A percentile compares a stretch with the other conserved stretches of the same genome.
phyloP scores from a whole-genome alignment of 2,113 vertebrate genomes.

The Scytalopus superciliaris region DNA sequence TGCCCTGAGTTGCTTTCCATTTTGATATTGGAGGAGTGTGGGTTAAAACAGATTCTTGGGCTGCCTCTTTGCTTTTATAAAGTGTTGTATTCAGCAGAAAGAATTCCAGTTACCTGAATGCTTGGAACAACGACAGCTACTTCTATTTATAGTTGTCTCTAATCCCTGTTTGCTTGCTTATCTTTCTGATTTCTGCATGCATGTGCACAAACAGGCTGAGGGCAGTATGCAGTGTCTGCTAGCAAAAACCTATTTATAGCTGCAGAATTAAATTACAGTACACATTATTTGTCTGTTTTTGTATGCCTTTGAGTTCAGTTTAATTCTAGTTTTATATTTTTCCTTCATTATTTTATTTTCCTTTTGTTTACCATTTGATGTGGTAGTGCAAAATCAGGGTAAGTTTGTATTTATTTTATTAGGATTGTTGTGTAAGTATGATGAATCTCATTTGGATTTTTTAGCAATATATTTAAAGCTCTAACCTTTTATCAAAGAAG shows the following conservation, averaged over 20 bases:
- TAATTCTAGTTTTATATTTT: slow-evolving; percentile 65
- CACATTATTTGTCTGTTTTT: not conserved
- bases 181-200: slow-evolving; percentile 16
- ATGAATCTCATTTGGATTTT: not conserved
- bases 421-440: not conserved
- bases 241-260: not conserved
- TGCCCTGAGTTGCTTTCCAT: not conserved
- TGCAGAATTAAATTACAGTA: not conserved
- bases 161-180: not conserved
- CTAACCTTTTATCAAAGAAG: not conserved
- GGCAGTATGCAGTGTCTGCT: not conserved
- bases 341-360: slow-evolving; percentile 48
- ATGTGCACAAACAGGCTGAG: not conserved
- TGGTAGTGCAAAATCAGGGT: slow-evolving; percentile 88
- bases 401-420: slow-evolving; percentile 71
- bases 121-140: not conserved
- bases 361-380: slow-evolving; percentile 70
- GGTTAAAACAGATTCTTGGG: not conserved
- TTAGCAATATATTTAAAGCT: not conserved
- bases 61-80: not conserved
- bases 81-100: not conserved
- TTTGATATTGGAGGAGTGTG: not conserved
- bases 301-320: slow-evolving; percentile 46
- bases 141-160: slow-evolving; percentile 9
- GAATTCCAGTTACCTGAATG: slow-evolving; percentile 10